Percentiles rank a stretch among this genome's conserved stretches.
Conservation (phyloP, 2,888 invertebrate species). For the Blera fallax region DNA sequence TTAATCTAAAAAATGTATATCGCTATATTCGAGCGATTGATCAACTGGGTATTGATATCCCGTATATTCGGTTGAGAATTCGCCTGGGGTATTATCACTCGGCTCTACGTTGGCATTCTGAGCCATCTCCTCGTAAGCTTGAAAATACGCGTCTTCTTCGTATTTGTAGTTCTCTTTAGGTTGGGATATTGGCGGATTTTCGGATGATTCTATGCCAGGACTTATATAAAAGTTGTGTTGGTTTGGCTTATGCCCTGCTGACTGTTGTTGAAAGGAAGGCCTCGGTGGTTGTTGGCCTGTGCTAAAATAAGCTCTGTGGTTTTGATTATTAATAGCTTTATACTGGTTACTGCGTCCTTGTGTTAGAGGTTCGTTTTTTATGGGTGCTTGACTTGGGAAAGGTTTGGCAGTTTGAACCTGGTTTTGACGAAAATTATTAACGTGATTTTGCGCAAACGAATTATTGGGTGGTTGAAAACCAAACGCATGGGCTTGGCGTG, state of each 20-base stretch:
- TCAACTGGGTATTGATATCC: not conserved
- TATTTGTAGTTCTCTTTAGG: not conserved
- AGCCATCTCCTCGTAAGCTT: not conserved
- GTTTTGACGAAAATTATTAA: not conserved
- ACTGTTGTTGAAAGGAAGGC: not conserved
- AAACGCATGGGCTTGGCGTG: not conserved
- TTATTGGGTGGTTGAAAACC: not conserved
- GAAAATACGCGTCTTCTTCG: not conserved
- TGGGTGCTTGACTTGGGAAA: not conserved
- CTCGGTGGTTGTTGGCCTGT: not conserved
- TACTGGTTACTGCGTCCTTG: slow-evolving; percentile 11
- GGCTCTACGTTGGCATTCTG: not conserved
- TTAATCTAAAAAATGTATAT: slow-evolving; percentile 21
- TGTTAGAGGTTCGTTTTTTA: slow-evolving; percentile 1
- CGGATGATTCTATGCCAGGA: not conserved
- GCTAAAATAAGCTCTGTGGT: not conserved
- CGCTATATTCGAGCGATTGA: slow-evolving; percentile 15
- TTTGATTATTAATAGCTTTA: not conserved
- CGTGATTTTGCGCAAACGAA: not conserved
- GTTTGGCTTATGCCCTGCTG: not conserved
- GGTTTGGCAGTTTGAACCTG: too few species aligned
- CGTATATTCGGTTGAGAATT: not conserved
- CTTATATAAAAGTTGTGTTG: not conserved
- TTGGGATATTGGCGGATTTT: not conserved
- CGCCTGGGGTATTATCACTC: not conserved